Base-by-base conservation (phyloP, 2,888 invertebrate genomes). In the Nomada lathburiana region DNA sequence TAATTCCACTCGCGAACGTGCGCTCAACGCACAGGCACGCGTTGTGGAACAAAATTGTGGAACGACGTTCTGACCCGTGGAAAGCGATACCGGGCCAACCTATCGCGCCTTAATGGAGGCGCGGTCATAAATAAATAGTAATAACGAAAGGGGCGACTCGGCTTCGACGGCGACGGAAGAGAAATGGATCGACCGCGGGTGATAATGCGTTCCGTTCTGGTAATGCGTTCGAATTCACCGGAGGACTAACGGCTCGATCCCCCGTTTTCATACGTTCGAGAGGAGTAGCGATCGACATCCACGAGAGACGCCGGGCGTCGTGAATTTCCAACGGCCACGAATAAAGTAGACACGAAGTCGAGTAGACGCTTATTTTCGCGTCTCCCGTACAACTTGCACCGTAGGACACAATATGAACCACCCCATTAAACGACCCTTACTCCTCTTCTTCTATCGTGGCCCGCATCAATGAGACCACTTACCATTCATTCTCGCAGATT, bases 131-230 rank as follows among this genome's bases (percentile, higher is more conserved):
- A 80, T 76, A 72, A 71, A 76, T 63, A 76, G 68, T 63, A 76
- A 72, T 68, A 65, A 20, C 55, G 55, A 23, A 62, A 1, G 42
- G n/a, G 10, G 42, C n/a, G 11, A n/a, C 44, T 20, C 36, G 47
- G 63, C 60, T 36, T 59, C 68, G 20, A 9, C 53, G 62, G 18
- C 2, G 13, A 52, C 60, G 29, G 47, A 57, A 80, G 50, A 74
- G 74, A 73, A 80, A 80, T 60, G 67, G 44, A 70, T 73, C 76
- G 82, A 76, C 76, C 57, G 36, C 52, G 53, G 75, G 69, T 62
- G 80, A 75, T 86, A 86, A 86, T 80, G 80, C 82, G 80, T 84
- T 84, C 73, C 71, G 57, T 57, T 76, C 71, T 55, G 36, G 73
- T 80, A 73, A 80, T 83, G 82, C 80, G 76, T 84, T 82, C 64